Evolutionary conservation across 2,888 invertebrate species (phyloP), one percentile per base, ranked within the genome.

Genomic region (Lottia scabra): DNA sequence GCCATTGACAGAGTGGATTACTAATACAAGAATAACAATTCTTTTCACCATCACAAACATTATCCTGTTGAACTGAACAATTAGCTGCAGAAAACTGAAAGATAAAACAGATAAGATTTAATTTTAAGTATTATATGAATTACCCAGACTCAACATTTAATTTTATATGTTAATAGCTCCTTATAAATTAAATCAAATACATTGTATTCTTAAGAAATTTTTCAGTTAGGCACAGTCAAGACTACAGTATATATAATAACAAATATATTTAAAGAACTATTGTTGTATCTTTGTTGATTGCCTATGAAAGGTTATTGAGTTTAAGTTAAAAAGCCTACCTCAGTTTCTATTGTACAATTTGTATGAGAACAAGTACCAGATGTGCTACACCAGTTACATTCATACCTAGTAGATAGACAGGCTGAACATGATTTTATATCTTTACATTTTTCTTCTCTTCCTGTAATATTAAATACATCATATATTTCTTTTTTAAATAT

Each of bases 351-450:
- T 15, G 75, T 62, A 65, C 78, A 78, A 70, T 73, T 74, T 19
- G 16, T 30, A 62, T 70, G 23, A 5, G 72, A 68, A 73, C 79
- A 79, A 38, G 44, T 70, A 38, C 38, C 38, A 38, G 30, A 5
- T 48, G 71, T 67, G 12, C 70, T 70, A 72, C 84, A 85, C 84
- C 84, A 85, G 63, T 78, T 75, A 77, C 84, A 85, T 65, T 76
- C 70, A 65, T 75, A 79, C 27, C 71, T 70, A 4, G 77, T 79
- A 16, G 78, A 80, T 19, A 78, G 74, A 68, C 85, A 86, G 6
- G 82, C 78, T 1, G 77, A 75, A 75, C 85, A 85, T 15, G 80
- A 77, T 19, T 70, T 78, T 69, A 79, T 75, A 12, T 75, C 67
- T 13, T 65, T 67, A 74, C 85, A 85, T 26, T 75, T 65, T 19